A percentile compares a stretch with the other conserved stretches of the same genome.
Evolutionary conservation across 2,113 vertebrate species (phyloP).

Genomic region (Psophia crepitans): DNA sequence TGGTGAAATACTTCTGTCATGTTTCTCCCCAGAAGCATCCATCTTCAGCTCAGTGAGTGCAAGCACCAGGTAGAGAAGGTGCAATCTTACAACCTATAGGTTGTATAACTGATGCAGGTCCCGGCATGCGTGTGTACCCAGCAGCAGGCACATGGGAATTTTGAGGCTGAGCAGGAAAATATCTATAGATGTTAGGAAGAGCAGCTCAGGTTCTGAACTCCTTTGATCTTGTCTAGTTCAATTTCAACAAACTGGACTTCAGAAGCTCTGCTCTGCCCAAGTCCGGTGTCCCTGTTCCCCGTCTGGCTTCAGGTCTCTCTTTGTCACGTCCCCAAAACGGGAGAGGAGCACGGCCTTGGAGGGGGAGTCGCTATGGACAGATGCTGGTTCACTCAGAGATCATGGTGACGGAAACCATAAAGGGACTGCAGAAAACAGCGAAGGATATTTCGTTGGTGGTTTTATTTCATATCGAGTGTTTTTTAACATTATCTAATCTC

Average conservation of each 20-base stretch:
- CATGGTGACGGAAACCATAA: background rate
- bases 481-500: background rate
- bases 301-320: background rate
- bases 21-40: background rate
- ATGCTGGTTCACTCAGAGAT: background rate
- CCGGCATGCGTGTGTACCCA: background rate
- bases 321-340: background rate
- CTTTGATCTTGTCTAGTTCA: background rate
- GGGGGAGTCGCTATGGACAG: background rate
- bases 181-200: background rate
- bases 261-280: background rate
- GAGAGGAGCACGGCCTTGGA: background rate
- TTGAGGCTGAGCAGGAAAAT: background rate
- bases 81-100: background rate
- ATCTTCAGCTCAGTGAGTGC: background rate
- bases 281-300: fast-evolving
- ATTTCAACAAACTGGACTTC: background rate
- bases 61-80: background rate
- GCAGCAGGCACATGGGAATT: background rate
- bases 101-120: slow-evolving; percentile 15
- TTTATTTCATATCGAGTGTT: background rate
- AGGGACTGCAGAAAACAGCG: background rate
- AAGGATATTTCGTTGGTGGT: background rate
- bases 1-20: background rate
- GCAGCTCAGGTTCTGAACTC: background rate